Conservation (phyloP, 2,113 vertebrate species). For the Silurus asotus region DNA sequence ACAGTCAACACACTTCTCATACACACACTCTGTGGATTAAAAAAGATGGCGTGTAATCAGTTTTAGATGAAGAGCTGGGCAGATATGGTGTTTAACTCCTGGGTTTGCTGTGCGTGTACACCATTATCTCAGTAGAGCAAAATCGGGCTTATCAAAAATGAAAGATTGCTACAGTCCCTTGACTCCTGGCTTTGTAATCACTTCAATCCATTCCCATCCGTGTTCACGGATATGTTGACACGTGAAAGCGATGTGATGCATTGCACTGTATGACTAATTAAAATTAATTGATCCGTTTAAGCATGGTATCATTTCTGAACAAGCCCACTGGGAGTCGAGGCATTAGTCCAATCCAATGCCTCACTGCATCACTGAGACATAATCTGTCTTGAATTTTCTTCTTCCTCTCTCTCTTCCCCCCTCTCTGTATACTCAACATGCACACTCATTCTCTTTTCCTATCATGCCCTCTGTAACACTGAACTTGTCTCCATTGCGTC, state of each 20-base stretch:
- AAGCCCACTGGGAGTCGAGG: slow-evolving; percentile 66
- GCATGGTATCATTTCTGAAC: slow-evolving; percentile 67
- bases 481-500: slow-evolving; percentile 23
- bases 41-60: slow-evolving; percentile 45
- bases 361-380: slow-evolving; percentile 58
- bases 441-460: not conserved
- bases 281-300: slow-evolving; percentile 73
- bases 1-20: not conserved
- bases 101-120: slow-evolving; percentile 40
- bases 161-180: slow-evolving; percentile 67
- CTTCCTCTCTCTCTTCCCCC: not conserved
- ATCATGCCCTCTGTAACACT: slow-evolving; percentile 16
- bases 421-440: not conserved
- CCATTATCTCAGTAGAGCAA: slow-evolving; percentile 56
- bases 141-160: slow-evolving; percentile 65
- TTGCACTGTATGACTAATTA: slow-evolving; percentile 71
- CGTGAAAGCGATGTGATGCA: slow-evolving; percentile 59
- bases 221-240: slow-evolving; percentile 70
- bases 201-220: slow-evolving; percentile 60
- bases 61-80: slow-evolving; percentile 15
- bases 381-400: slow-evolving; percentile 18
- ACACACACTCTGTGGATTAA: not conserved
- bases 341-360: slow-evolving; percentile 65
- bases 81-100: slow-evolving; percentile 50
- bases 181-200: slow-evolving; percentile 63